A percentile compares a stretch with the other conserved stretches of the same genome.
phyloP scores from a whole-genome alignment of 2,113 vertebrate genomes.

The Benitochromis conjunctus region DNA sequence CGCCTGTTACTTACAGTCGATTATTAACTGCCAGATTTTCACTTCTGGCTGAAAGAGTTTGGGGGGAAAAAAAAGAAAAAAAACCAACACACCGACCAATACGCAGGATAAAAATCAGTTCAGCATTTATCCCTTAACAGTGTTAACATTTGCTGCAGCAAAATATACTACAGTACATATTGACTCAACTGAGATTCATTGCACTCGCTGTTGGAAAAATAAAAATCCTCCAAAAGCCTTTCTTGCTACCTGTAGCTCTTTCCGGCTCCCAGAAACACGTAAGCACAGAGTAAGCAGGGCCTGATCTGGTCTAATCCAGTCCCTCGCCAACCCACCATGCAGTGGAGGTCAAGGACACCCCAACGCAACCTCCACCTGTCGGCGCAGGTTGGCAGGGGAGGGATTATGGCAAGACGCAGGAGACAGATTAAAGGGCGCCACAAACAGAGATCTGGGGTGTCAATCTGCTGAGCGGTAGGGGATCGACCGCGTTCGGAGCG shows the following conservation, averaged over 20 bases:
- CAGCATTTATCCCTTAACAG: background rate
- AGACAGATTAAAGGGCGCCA: conserved; percentile 53
- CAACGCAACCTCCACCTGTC: conserved; percentile 51
- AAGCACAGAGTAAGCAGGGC: background rate
- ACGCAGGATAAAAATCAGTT: background rate
- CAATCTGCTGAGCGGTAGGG: conserved; percentile 54
- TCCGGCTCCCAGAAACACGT: background rate
- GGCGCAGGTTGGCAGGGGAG: conserved; percentile 38
- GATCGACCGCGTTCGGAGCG: background rate
- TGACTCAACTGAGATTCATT: background rate
- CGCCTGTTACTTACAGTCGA: background rate
- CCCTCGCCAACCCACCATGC: background rate
- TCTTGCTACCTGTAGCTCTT: conserved; percentile 21
- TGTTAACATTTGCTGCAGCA: background rate
- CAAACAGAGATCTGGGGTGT: conserved; percentile 49
- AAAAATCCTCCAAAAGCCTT: conserved; percentile 1
- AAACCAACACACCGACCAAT: background rate
- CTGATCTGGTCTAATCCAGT: conserved; percentile 61
- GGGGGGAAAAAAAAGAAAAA: accelerated
- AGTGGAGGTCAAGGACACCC: conserved; percentile 54
- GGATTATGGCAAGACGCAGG: conserved; percentile 42
- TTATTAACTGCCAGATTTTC: background rate
- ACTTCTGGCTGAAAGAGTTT: background rate
- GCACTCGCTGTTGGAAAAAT: background rate
- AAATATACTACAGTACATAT: background rate